These are phyloP conservation scores for Centroberyx gerrardi DNA, from an alignment of 2,797 vertebrate genomes.

Conservation along the genomic window DNA sequence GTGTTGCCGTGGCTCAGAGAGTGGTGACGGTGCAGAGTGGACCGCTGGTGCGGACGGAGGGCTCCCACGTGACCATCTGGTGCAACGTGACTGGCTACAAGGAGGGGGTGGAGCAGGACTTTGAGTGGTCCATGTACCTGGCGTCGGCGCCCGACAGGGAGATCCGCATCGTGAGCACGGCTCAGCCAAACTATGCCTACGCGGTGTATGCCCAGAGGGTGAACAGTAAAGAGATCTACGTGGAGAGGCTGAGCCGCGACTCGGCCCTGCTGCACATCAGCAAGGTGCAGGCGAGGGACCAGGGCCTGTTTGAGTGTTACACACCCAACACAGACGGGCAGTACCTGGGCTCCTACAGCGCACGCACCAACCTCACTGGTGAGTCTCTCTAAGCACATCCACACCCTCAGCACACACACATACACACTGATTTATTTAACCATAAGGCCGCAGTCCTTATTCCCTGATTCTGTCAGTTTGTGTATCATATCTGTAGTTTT, in stretches of 20 bases:
- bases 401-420: background rate
- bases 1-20: conserved; percentile 84
- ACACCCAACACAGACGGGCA: conserved; percentile 89
- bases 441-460: no score
- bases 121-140: conserved; percentile 94
- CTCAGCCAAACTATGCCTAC: conserved; percentile 89
- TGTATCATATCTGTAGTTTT: no score
- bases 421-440: background rate
- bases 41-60: conserved; percentile 87
- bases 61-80: conserved; percentile 90
- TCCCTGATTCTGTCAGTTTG: no score
- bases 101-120: conserved; percentile 88
- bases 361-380: conserved; percentile 90
- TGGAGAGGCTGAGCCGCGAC: conserved; percentile 89
- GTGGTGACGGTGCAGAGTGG: conserved; percentile 89
- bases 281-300: conserved; percentile 87
- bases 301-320: conserved; percentile 94
- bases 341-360: conserved; percentile 91
- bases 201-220: conserved; percentile 87
- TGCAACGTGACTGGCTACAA: conserved; percentile 91
- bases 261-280: conserved; percentile 90
- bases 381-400: conserved; percentile 59
- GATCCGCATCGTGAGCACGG: conserved; percentile 93
- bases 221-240: conserved; percentile 86
- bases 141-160: conserved; percentile 80